phyloP scores from a whole-genome alignment of 2,797 vertebrate genomes.

The Pipistrellus nathusii region DNA sequence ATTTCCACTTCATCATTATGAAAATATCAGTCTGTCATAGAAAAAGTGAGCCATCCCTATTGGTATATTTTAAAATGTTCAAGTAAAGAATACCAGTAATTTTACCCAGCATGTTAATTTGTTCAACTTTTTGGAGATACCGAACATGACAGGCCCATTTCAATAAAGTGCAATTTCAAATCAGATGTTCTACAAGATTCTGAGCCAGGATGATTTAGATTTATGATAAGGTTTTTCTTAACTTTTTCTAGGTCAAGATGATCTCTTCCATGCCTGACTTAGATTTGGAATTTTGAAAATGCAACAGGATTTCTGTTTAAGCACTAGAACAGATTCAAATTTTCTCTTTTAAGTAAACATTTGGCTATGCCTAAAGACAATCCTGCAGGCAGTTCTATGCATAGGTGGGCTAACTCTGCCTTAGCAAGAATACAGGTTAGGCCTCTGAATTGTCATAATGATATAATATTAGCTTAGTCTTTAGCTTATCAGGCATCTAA shows the following conservation, averaged over 20 bases:
- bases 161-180: constrained; percentile 6
- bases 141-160: not conserved
- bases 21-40: not conserved
- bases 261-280: not conserved
- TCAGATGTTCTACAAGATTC: not conserved
- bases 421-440: constrained; percentile 38
- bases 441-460: constrained; percentile 35
- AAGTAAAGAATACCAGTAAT: not conserved
- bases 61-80: not conserved
- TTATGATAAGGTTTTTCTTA: not conserved
- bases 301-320: not conserved
- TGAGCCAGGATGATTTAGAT: not conserved
- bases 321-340: not conserved
- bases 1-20: not conserved
- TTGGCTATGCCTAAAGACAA: constrained; percentile 26
- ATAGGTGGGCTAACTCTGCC: not conserved
- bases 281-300: not conserved
- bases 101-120: not conserved
- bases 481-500: not conserved
- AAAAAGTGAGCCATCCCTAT: not conserved
- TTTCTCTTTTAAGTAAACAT: constrained; percentile 40
- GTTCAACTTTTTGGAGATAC: not conserved
- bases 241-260: constrained; percentile 26
- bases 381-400: constrained; percentile 5
- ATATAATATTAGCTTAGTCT: not conserved